Conservation (phyloP, 2,888 invertebrate genomes). For the Ligdia adustata region DNA sequence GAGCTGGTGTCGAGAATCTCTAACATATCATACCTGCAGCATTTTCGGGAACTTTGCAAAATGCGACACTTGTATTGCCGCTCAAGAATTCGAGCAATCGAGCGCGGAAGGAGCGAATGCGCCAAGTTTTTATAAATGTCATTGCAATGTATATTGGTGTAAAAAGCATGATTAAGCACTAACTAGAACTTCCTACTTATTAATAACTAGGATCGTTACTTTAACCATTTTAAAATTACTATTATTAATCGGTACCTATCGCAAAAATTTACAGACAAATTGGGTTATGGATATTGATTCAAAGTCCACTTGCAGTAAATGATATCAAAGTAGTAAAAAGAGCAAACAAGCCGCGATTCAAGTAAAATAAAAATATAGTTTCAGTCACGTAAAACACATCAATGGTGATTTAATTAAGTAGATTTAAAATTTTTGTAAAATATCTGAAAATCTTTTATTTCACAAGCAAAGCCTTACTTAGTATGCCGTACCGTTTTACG, state of each 20-base stretch:
- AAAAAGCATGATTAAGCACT: constrained; percentile 85
- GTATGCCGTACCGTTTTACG: neutral
- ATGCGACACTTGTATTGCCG: constrained; percentile 84
- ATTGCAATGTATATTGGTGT: constrained; percentile 93
- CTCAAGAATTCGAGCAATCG: constrained; percentile 86
- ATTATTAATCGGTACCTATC: constrained; percentile 23
- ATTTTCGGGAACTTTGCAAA: constrained; percentile 84
- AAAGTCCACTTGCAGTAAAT: constrained; percentile 59
- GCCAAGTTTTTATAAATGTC: constrained; percentile 92
- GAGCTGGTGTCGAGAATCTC: neutral
- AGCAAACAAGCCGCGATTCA: neutral
- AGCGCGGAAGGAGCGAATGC: constrained; percentile 87
- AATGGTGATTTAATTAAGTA: neutral
- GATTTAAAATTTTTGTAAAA: neutral
- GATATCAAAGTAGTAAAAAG: constrained; percentile 19
- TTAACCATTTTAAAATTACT: constrained; percentile 31
- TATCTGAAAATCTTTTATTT: constrained; percentile 3
- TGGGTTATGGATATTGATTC: constrained; percentile 80
- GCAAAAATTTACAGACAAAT: constrained; percentile 38
- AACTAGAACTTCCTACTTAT: constrained; percentile 11
- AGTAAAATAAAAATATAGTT: neutral
- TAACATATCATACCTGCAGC: constrained; percentile 65
- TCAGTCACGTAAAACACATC: constrained; percentile 5
- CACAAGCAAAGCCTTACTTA: constrained; percentile 5
- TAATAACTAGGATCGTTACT: neutral